These are phyloP conservation scores for Athalia cordata DNA, from an alignment of 2,888 invertebrate genomes.

Conservation along the genomic window DNA sequence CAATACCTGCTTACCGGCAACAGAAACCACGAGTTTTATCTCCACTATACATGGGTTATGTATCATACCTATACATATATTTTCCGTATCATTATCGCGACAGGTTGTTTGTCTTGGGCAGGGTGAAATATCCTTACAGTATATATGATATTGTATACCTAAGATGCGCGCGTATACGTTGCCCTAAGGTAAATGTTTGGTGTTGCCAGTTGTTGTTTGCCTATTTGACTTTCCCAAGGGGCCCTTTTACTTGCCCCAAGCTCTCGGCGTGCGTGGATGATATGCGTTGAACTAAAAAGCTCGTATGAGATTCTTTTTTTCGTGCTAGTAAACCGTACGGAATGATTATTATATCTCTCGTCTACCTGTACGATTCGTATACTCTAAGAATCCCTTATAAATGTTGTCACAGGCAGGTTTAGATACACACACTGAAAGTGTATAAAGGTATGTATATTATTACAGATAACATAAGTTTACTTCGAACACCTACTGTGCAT, in stretches of 20 bases:
- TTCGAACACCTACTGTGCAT: background rate
- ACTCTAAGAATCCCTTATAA: slow-evolving; percentile 62
- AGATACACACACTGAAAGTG: slow-evolving; percentile 58
- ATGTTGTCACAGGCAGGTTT: slow-evolving; percentile 70
- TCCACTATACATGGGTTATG: no score
- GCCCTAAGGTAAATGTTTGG: slow-evolving; percentile 68
- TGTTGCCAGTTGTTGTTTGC: slow-evolving; percentile 65
- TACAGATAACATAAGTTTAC: slow-evolving; percentile 58
- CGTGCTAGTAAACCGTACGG: no score
- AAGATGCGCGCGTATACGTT: background rate
- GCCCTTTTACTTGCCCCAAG: slow-evolving; percentile 17
- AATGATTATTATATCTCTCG: background rate
- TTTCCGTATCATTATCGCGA: slow-evolving; percentile 69
- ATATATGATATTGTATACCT: background rate
- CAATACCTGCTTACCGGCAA: no score
- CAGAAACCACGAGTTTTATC: no score
- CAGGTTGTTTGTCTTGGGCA: slow-evolving; percentile 54
- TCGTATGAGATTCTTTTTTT: no score
- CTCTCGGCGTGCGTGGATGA: no score
- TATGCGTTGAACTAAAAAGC: no score
- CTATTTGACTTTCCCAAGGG: slow-evolving; percentile 73
- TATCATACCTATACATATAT: slow-evolving; percentile 44
- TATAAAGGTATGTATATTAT: slow-evolving; percentile 53
- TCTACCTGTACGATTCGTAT: slow-evolving; percentile 17
- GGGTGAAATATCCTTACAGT: slow-evolving; percentile 16